Evolutionary conservation across 2,888 invertebrate species (phyloP).

Genomic region (Azorinus chamasolen): DNA sequence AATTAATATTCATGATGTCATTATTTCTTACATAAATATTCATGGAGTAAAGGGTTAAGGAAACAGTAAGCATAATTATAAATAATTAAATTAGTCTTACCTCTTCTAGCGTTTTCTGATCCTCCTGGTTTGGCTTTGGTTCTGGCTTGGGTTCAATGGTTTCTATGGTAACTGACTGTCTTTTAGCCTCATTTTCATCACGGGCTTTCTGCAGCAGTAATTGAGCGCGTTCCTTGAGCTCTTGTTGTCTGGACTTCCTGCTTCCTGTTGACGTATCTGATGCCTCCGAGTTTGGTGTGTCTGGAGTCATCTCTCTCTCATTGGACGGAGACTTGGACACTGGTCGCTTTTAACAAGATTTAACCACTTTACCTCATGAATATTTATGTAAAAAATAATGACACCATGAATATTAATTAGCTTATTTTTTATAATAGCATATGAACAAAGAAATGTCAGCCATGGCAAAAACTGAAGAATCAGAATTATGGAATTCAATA

Average conservation of each 20-base stretch:
- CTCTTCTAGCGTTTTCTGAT: slow-evolving; percentile 23
- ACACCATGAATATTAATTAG: no score
- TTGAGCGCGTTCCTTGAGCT: slow-evolving; percentile 94
- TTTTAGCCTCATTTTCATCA: slow-evolving; percentile 88
- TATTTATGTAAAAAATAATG: no score
- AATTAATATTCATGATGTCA: no score
- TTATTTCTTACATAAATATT: no score
- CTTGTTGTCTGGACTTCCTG: slow-evolving; percentile 91
- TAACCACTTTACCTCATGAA: background rate
- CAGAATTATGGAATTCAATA: no score
- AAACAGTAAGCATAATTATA: no score
- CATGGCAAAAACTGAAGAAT: no score
- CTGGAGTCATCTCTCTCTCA: slow-evolving; percentile 52
- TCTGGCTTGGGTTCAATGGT: background rate
- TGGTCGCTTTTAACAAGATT: background rate
- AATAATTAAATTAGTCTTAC: slow-evolving; percentile 14
- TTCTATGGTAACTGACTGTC: background rate
- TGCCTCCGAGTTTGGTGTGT: slow-evolving; percentile 54
- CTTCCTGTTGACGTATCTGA: slow-evolving; percentile 60
- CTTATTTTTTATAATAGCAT: no score
- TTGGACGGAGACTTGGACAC: slow-evolving; percentile 28
- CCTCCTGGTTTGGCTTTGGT: slow-evolving; percentile 2
- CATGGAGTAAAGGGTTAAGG: no score
- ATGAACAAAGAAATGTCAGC: no score
- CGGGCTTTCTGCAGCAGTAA: slow-evolving; percentile 93